phyloP scores from a whole-genome alignment of 2,888 invertebrate genomes.

The Polylopha cassiicola region DNA sequence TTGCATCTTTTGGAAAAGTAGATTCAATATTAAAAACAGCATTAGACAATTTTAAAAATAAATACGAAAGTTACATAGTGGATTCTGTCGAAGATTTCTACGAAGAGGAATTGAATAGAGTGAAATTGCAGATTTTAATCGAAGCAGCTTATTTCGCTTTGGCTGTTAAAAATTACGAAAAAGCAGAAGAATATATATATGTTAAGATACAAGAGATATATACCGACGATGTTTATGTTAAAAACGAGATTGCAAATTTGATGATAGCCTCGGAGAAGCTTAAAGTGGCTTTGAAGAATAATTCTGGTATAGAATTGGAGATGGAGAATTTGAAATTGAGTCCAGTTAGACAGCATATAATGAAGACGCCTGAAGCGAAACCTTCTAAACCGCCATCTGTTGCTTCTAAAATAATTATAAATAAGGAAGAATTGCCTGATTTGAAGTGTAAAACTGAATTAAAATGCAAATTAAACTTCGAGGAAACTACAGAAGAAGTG shows the following conservation, averaged over 20 bases:
- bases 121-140: constrained; percentile 43
- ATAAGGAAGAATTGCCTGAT: constrained; percentile 52
- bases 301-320: constrained; percentile 35
- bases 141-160: constrained; percentile 54
- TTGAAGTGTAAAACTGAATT: constrained; percentile 43
- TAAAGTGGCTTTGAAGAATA: constrained; percentile 24
- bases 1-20: constrained; percentile 33
- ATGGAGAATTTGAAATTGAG: constrained; percentile 42
- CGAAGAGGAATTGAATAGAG: constrained; percentile 32
- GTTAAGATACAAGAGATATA: constrained; percentile 49
- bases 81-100: constrained; percentile 32
- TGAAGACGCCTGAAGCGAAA: constrained; percentile 47
- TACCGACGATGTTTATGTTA: constrained; percentile 26
- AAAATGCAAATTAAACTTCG: constrained; percentile 51
- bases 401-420: constrained; percentile 38
- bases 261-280: constrained; percentile 44
- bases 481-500: constrained; percentile 32
- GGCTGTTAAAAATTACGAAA: constrained; percentile 32
- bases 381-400: constrained; percentile 29
- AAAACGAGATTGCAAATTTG: constrained; percentile 51
- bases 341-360: constrained; percentile 28
- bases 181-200: constrained; percentile 41
- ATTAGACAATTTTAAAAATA: constrained; percentile 30
- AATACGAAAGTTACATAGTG: constrained; percentile 37
- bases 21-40: constrained; percentile 23